These are phyloP conservation scores for Dasyurus viverrinus DNA, from an alignment of 2,113 vertebrate species.

Conservation along the genomic window DNA sequence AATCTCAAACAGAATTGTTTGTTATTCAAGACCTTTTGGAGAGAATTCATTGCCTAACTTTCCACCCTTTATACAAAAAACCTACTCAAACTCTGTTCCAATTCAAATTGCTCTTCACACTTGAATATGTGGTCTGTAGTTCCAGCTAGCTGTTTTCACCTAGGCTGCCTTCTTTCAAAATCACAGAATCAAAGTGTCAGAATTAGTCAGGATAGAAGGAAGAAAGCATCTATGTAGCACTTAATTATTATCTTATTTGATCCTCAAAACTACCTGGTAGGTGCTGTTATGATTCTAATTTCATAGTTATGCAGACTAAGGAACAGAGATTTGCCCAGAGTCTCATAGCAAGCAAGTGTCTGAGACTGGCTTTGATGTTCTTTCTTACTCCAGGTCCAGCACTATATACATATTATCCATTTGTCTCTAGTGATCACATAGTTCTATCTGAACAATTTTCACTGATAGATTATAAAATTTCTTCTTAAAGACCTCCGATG, in stretches of 20 bases:
- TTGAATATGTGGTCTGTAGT: neutral
- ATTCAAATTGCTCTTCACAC: neutral
- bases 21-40: neutral
- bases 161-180: neutral
- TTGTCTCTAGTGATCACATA: neutral
- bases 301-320: neutral
- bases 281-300: neutral
- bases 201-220: neutral
- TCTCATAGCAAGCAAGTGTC: neutral
- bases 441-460: neutral
- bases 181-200: neutral
- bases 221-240: neutral
- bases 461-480: neutral
- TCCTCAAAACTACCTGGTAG: neutral
- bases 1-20: neutral
- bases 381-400: neutral
- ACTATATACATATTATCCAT: neutral
- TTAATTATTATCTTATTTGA: neutral
- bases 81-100: neutral
- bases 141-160: neutral
- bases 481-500: neutral
- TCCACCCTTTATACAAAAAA: neutral
- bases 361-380: neutral
- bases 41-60: neutral
- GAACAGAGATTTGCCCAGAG: neutral